A percentile compares a stretch with the other conserved stretches of the same genome.
Evolutionary conservation across 2,113 vertebrate species (phyloP).

Genomic region (Xenopus borealis): DNA sequence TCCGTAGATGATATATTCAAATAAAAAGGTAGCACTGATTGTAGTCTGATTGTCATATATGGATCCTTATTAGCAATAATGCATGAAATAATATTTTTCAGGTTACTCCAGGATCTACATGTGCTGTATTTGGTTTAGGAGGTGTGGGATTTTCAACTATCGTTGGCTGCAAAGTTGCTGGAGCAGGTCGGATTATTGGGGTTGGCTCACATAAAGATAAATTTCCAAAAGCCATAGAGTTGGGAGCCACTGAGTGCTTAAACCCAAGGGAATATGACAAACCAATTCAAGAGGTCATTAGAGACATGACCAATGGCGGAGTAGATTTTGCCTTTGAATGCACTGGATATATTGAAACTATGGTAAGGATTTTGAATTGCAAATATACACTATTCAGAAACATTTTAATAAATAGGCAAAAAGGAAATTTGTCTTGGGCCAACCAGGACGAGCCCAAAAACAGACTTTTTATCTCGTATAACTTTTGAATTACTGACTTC

Average conservation of each 20-base stretch:
- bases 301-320: conserved; percentile 69
- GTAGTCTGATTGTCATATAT: no score
- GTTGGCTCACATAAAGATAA: conserved; percentile 75
- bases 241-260: conserved; percentile 75
- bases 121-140: conserved; percentile 77
- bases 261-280: conserved; percentile 66
- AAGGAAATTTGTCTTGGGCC: no score
- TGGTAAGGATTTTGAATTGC: conserved; percentile 60
- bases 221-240: conserved; percentile 66
- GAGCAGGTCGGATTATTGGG: conserved; percentile 71
- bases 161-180: conserved; percentile 75
- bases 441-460: no score
- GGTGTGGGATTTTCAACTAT: conserved; percentile 77
- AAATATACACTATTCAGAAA: no score
- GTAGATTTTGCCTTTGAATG: conserved; percentile 76
- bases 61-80: no score
- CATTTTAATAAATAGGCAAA: no score
- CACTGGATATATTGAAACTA: conserved; percentile 64
- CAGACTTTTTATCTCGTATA: no score
- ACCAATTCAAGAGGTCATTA: conserved; percentile 68
- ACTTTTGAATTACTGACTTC: no score
- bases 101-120: conserved; percentile 77
- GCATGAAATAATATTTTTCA: conserved; percentile 42
- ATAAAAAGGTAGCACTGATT: no score
- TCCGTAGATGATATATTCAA: no score